A percentile compares a stretch with the other conserved stretches of the same genome.
phyloP scores from a whole-genome alignment of 2,113 vertebrate species.

The Theristicus caerulescens region DNA sequence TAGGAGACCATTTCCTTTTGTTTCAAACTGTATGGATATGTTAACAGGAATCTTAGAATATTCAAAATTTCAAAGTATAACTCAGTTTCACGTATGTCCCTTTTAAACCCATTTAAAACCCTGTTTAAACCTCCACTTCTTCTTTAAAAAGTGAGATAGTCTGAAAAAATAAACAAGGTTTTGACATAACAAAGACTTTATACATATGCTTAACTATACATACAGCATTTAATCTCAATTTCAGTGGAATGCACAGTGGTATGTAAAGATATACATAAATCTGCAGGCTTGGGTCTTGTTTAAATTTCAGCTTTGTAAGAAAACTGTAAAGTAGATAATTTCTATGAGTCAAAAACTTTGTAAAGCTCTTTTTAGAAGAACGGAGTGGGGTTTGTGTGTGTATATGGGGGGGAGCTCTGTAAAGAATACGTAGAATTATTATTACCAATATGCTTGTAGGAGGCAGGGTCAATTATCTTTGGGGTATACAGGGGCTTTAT shows the following conservation, averaged over 20 bases:
- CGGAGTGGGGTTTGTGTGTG: background rate
- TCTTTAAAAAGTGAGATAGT: background rate
- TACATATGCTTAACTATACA: background rate
- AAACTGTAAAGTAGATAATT: background rate
- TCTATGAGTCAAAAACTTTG: background rate
- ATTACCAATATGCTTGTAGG: background rate
- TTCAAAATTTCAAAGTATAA: background rate
- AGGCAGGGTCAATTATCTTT: background rate
- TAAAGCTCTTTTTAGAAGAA: background rate
- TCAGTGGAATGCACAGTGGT: background rate
- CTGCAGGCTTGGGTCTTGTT: background rate
- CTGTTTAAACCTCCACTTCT: background rate
- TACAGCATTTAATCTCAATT: background rate
- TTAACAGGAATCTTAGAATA: background rate
- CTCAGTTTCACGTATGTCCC: accelerated
- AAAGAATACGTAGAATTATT: background rate
- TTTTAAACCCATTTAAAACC: background rate
- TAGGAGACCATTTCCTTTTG: background rate
- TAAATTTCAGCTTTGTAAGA: background rate
- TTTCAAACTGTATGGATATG: background rate
- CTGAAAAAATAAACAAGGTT: background rate
- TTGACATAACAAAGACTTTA: background rate
- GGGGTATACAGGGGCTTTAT: background rate
- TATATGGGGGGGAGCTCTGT: accelerated
- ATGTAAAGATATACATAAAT: background rate